Percentiles rank a stretch among this genome's conserved stretches.
Evolutionary conservation across 1,140 invertebrate species (phyloP).

Genomic region (Bilobella aurantiaca): DNA sequence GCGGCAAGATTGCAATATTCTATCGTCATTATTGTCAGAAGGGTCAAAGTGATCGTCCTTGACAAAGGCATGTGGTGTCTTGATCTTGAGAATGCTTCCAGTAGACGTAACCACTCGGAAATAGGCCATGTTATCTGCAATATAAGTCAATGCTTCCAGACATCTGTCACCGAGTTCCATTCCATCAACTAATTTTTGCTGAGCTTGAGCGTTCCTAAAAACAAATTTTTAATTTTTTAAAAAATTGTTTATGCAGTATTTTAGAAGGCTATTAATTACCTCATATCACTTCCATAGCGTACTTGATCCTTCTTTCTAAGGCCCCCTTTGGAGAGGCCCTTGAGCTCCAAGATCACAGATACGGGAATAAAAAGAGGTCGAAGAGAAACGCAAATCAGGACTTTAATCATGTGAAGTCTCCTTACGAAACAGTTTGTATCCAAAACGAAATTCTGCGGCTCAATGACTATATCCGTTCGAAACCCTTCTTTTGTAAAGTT

Average conservation of each 20-base stretch:
- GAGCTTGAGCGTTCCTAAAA: constrained; percentile 7
- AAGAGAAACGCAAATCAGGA: neutral
- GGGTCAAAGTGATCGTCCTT: constrained; percentile 22
- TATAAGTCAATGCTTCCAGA: constrained; percentile 4
- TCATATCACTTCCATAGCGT: neutral
- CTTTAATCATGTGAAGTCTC: neutral
- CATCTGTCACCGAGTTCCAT: constrained; percentile 1
- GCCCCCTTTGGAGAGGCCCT: constrained; percentile 24
- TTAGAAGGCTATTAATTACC: no score
- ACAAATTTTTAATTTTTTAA: no score
- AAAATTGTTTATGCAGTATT: no score
- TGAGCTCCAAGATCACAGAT: constrained; percentile 25
- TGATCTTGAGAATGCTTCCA: constrained; percentile 1
- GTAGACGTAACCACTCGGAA: constrained; percentile 17
- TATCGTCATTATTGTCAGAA: constrained; percentile 16
- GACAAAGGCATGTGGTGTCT: neutral
- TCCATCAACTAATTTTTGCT: constrained; percentile 3
- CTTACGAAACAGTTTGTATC: constrained; percentile 28
- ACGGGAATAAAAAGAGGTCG: constrained; percentile 21
- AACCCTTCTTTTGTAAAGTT: neutral
- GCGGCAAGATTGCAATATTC: constrained; percentile 22
- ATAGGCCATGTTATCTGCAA: neutral
- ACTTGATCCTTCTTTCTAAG: constrained; percentile 9
- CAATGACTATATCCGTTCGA: constrained; percentile 12
- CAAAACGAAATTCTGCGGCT: constrained; percentile 14